These are phyloP conservation scores for Oryzias woworae DNA, from an alignment of 2,113 vertebrate genomes.

Conservation along the genomic window DNA sequence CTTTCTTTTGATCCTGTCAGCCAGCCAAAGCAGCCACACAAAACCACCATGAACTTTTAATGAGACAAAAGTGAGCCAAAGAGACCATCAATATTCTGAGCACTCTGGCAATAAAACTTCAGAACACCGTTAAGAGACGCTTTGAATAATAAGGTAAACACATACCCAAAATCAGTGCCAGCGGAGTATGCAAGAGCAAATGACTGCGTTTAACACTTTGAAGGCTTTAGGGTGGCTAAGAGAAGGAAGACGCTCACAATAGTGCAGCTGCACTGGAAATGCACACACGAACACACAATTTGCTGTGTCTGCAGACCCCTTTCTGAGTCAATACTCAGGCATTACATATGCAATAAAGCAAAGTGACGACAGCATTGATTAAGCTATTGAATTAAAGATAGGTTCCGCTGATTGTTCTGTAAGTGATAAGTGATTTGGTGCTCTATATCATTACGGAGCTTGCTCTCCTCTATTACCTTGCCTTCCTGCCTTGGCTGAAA, in stretches of 20 bases:
- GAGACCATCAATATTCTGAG: constrained; percentile 74
- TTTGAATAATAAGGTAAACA: constrained; percentile 73
- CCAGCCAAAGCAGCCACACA: constrained; percentile 36
- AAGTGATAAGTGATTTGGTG: constrained; percentile 63
- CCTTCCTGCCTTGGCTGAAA: constrained; percentile 52
- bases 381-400: constrained; percentile 56
- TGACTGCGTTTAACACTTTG: constrained; percentile 51
- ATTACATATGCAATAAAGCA: constrained; percentile 59
- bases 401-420: constrained; percentile 53
- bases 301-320: constrained; percentile 46
- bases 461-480: constrained; percentile 53
- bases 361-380: constrained; percentile 65
- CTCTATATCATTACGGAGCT: constrained; percentile 57
- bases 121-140: constrained; percentile 64
- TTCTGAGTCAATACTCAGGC: constrained; percentile 52
- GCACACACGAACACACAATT: constrained; percentile 25
- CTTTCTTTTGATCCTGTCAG: constrained; percentile 23
- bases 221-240: constrained; percentile 26
- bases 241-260: constrained; percentile 8
- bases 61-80: constrained; percentile 70
- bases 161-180: constrained; percentile 56
- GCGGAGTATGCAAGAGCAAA: constrained; percentile 28
- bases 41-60: constrained; percentile 67
- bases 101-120: constrained; percentile 72
- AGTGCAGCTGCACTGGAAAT: not conserved